Percentiles rank a stretch among this genome's conserved stretches.
Conservation (phyloP, 2,888 invertebrate genomes). For the Lasioglossum malachurum region DNA sequence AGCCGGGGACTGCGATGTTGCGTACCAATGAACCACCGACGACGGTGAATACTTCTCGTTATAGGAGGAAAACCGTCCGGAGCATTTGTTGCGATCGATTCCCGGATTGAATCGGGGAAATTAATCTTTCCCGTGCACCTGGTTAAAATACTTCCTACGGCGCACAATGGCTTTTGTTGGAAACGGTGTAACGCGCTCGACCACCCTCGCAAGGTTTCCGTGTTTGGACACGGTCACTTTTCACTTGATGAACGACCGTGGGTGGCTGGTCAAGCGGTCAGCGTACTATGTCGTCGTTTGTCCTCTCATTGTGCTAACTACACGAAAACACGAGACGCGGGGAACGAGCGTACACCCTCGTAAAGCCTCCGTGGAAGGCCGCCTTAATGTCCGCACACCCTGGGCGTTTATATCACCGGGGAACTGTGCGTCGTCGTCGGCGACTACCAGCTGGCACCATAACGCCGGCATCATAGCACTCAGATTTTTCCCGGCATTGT, state of each 20-base stretch:
- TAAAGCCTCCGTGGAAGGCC: constrained; percentile 40
- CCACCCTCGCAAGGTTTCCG: constrained; percentile 72
- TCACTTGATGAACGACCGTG: constrained; percentile 70
- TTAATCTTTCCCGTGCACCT: constrained; percentile 39
- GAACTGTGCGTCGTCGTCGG: constrained; percentile 1
- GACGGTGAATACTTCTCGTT: not conserved
- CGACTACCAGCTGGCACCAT: constrained; percentile 62
- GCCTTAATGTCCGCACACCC: constrained; percentile 37
- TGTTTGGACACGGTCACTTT: constrained; percentile 80
- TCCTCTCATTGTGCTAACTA: constrained; percentile 77
- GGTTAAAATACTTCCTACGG: constrained; percentile 17
- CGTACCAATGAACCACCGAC: not conserved
- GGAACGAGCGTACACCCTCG: constrained; percentile 52
- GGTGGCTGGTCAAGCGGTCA: constrained; percentile 66
- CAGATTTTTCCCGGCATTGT: constrained; percentile 68
- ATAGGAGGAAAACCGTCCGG: not conserved
- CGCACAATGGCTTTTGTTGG: constrained; percentile 44
- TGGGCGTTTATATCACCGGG: constrained; percentile 46
- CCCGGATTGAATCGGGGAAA: constrained; percentile 30
- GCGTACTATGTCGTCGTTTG: constrained; percentile 74
- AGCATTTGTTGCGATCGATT: not conserved
- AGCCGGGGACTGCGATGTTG: not conserved
- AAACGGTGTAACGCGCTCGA: constrained; percentile 30
- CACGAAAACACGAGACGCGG: constrained; percentile 68
- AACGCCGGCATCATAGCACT: constrained; percentile 51